Evolutionary conservation across 2,888 invertebrate species (phyloP), one percentile per base, ranked within the genome.

Genomic region (Tachina grossa): DNA sequence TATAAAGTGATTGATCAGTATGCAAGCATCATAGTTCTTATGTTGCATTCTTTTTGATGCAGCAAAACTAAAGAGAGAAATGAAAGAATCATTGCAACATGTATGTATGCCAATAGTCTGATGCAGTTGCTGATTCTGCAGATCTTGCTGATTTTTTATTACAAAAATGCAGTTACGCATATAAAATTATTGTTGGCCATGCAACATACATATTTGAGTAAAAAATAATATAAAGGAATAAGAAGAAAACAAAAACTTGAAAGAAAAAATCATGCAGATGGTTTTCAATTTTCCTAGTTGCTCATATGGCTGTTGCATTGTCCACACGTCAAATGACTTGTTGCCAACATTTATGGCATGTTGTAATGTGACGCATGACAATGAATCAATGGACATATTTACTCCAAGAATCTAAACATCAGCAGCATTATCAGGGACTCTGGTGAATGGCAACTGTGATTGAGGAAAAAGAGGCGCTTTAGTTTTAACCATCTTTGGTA

Each of bases 351-450:
- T 87, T 88, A 88, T 89, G 91, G 91, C 90, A 91, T 91, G 89
- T 87, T 87, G 90, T 91, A 90, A 91, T 90, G 90, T 90, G 89
- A 90, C 91, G 90, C 90, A 90, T 91, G 90, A 90, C 91, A 91
- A 90, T 90, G 90, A 90, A 90, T 88, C 84, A 82, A 74, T 85
- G 79, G 71, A 75, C 76, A 80, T 81, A 69, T 77, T 72, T 51
- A 43, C 57, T 72, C 51, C n/a, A 71, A 61, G 72, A 74, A 66
- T 83, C 77, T 71, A 72, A 76, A 57, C 49, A 79, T 75, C 66
- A 80, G 41, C 66, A 80, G 41, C 47, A 31, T 8, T 63, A 65
- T 49, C 69, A 61, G 63, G 51, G 45, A 47, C 79, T 69, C 63
- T 84, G 63, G 75, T 84, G 77, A 79, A 84, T 79, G 84, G 49